Base-by-base conservation (phyloP, 2,888 invertebrate genomes). In the Diadromus collaris region DNA sequence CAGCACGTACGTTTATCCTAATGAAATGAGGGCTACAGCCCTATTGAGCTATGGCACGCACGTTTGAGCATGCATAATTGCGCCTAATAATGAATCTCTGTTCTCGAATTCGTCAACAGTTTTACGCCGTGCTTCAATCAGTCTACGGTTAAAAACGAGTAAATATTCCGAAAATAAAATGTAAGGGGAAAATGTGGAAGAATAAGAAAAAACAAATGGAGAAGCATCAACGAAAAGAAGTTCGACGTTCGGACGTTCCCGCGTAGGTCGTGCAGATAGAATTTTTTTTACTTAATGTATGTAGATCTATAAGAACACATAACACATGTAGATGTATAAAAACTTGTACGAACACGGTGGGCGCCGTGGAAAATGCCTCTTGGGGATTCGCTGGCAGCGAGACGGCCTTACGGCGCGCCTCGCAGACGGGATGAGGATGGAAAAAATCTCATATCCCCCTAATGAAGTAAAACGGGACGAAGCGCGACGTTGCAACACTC, bases 401-500 rank as follows among this genome's bases (percentile, higher is more conserved):
- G 84, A 82, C 72, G 63, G 56, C 77, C 60, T 71, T 68, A 82
- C 73, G 73, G 76, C 75, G 70, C 70, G 75, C 72, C 78, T 74
- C 74, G 70, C 63, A 51, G 79, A 78, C 70, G 76, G 76, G 79
- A 80, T 69, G 72, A 85, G 85, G 84, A 83, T 84, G 84, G 85
- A 86, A 83, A 85, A 83, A 85, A 86, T 86, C 85, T 87, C 87
- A 86, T 86, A 88, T 86, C 86, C 86, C 13, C 85, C 84, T 87
- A 87, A 87, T 87, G 86, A 87, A 87, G 87, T 85, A 85, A 87
- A 87, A 86, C 86, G 82, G 85, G 83, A 84, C 83, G 82, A 80
- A 78, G 81, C 56, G 32, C 64, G 24, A 44, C 65, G 56, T 58
- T 48, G 70, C 58, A 75, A 32, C 77, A 48, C 34, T 54, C 73